Evolutionary conservation across 2,113 vertebrate species (phyloP).

Genomic region (Anser brachyrhynchus): DNA sequence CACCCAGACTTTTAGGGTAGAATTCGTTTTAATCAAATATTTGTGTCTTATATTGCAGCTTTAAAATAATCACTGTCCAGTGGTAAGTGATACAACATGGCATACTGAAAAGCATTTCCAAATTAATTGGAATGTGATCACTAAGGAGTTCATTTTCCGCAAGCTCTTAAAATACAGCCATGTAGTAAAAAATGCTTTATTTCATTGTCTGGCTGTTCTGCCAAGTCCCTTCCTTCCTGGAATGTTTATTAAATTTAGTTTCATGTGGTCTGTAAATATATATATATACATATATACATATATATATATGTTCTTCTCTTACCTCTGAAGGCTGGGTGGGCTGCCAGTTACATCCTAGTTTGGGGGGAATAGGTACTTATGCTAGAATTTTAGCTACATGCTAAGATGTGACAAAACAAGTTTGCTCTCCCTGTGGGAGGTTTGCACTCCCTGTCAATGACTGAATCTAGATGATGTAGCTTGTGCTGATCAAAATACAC

Average conservation of each 20-base stretch:
- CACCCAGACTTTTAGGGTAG: neutral
- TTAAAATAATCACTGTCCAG: constrained; percentile 26
- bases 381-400: neutral
- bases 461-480: neutral
- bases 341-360: neutral
- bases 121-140: constrained; percentile 15
- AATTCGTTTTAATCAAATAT: constrained; percentile 35
- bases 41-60: neutral
- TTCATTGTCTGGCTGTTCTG: constrained; percentile 46
- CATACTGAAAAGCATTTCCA: neutral
- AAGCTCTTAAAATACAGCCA: constrained; percentile 48
- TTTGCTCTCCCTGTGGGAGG: neutral
- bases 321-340: neutral
- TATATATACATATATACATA: neutral
- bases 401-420: neutral
- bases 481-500: neutral
- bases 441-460: neutral
- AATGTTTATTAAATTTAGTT: constrained; percentile 59
- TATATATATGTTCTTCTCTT: neutral
- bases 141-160: constrained; percentile 31
- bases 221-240: constrained; percentile 53
- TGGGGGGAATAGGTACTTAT: neutral
- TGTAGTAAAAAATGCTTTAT: constrained; percentile 41
- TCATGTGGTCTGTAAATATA: neutral
- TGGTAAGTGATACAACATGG: neutral